Evolutionary conservation across 1,140 invertebrate species (phyloP), one percentile per base, ranked within the genome.

Genomic region (Orius insidiosus): DNA sequence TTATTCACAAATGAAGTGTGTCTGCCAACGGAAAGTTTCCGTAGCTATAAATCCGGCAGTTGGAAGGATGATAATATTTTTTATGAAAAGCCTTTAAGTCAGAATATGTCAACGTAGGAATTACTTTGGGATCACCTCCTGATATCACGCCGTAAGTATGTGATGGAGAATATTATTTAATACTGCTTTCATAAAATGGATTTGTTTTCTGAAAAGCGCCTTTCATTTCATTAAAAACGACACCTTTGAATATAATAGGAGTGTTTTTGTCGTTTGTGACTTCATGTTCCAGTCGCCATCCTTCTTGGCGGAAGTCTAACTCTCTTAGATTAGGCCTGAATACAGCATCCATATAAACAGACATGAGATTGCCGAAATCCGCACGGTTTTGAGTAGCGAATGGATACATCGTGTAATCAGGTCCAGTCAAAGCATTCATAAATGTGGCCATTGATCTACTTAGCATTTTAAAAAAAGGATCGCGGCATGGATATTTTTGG

Each of bases 181-280:
- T 5, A 93, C 63, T 49, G 76, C 73, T 58, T 85, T 77, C 4
- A 67, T 68, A 58, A 89, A 18, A 89, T 63, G 10, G 74, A 72
- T 37, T 82, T 75, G 49, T 88, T 84, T 58, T 89, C 84, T 5
- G 85, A 85, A 63, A 93, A 94, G 82, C 86, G 4, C 92, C 92
- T 64, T 97, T 97, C 90, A 97, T 96, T 68, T 97, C 92, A 67
- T 97, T 97, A 56, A 87, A 95, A 2, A 96, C 92, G 7, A 97
- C 85, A 9, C 90, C 92, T 68, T 95, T 95, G 38, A 95, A 81
- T 1, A 78, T 68, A 36, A 93, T 71, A 3, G 80, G 74, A 0
- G 83, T 84, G 0, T 68, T 69, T n/a, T 68, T 65, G 58, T 95
- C 76, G 9, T 76, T 67, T 6, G 80, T 58, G 56, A 89, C 74